phyloP scores from a whole-genome alignment of 1,140 invertebrate genomes.

The Pristionchus pacificus region DNA sequence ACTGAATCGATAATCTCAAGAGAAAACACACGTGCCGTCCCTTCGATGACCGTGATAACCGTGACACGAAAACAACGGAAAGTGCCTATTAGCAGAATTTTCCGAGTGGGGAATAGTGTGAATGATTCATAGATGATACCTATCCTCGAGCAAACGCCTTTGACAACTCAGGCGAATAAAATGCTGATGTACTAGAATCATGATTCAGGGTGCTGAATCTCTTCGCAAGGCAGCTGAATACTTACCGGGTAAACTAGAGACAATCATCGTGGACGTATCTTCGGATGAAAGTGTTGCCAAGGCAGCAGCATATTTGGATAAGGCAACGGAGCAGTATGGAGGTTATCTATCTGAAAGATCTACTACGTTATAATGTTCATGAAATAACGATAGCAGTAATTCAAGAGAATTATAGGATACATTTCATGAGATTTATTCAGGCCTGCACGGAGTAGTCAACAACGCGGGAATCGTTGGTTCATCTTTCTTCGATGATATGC shows the following conservation, averaged over 20 bases:
- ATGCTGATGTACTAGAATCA: too few relatives aligned
- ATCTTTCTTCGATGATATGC: constrained; percentile 33
- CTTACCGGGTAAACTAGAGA: constrained; percentile 18
- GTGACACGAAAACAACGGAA: background rate
- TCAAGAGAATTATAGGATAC: background rate
- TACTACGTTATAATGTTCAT: background rate
- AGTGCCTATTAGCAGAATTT: background rate
- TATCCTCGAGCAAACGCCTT: too few relatives aligned
- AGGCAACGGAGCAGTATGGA: constrained; percentile 21
- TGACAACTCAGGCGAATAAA: too few relatives aligned
- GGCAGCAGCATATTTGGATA: constrained; percentile 12
- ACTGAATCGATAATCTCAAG: constrained; percentile 1
- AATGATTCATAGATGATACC: too few relatives aligned
- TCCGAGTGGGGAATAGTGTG: background rate
- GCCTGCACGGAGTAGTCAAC: constrained; percentile 39
- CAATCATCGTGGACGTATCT: constrained; percentile 24
- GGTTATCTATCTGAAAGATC: background rate
- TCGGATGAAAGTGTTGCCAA: constrained; percentile 22
- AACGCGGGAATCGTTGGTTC: constrained; percentile 43
- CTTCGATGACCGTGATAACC: constrained; percentile 1
- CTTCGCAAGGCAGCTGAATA: constrained; percentile 17
- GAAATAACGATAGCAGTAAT: background rate
- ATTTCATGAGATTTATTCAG: constrained; percentile 12
- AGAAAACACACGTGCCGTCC: background rate
- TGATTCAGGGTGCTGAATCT: constrained; percentile 15